phyloP scores from a whole-genome alignment of 2,888 invertebrate species.

The Plagodis dolabraria region DNA sequence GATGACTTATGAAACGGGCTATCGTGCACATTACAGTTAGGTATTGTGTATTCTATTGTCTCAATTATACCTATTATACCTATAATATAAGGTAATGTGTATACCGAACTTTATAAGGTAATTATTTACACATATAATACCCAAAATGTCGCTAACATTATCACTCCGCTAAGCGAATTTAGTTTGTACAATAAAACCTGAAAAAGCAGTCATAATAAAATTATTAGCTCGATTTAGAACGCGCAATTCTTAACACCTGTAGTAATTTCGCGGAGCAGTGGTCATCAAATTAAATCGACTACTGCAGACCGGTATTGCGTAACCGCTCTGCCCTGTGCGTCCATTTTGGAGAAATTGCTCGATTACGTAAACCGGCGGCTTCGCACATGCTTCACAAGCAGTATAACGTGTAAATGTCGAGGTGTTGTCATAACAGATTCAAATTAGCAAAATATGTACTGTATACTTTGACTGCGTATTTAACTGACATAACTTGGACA shows the following conservation, averaged over 20 bases:
- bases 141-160: too few species aligned
- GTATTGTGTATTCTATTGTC: too few species aligned
- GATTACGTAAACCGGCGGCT: constrained; percentile 49
- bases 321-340: constrained; percentile 41
- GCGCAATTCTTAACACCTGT: too few species aligned
- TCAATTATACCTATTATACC: too few species aligned
- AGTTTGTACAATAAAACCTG: too few species aligned
- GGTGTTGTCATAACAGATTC: constrained; percentile 22
- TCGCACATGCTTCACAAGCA: constrained; percentile 41
- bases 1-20: too few species aligned
- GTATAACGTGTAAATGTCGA: constrained; percentile 33
- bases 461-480: neutral
- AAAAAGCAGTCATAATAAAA: neutral
- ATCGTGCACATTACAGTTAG: too few species aligned
- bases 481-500: neutral
- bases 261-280: constrained; percentile 20
- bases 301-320: constrained; percentile 10
- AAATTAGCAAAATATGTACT: neutral
- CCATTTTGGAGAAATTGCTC: constrained; percentile 62
- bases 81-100: too few species aligned
- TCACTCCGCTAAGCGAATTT: too few species aligned
- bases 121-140: too few species aligned
- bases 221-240: too few species aligned
- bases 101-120: too few species aligned
- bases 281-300: constrained; percentile 53